Evolutionary conservation across 2,888 invertebrate species (phyloP).

Genomic region (Sussaba pulchella): DNA sequence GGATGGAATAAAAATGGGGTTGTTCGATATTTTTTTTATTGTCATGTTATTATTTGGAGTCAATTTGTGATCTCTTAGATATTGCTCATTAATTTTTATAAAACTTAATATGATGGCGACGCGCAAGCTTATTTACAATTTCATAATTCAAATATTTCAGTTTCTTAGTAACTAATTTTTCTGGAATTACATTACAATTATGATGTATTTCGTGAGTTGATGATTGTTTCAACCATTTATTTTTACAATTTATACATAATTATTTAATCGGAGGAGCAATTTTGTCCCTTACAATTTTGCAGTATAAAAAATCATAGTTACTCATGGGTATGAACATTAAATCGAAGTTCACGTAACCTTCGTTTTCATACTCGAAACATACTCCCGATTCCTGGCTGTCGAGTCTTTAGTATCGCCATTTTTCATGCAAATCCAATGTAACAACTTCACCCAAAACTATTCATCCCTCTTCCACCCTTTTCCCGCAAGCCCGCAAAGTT

Average conservation of each 20-base stretch:
- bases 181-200: too few species aligned
- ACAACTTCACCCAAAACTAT: constrained; percentile 56
- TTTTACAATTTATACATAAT: background rate
- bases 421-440: constrained; percentile 55
- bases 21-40: constrained; percentile 1
- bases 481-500: constrained; percentile 28
- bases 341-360: too few species aligned
- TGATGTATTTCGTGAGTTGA: too few species aligned
- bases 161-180: too few species aligned
- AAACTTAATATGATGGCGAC: too few species aligned
- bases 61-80: background rate
- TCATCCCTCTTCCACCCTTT: constrained; percentile 65
- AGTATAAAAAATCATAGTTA: background rate
- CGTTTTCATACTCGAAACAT: too few species aligned
- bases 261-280: background rate
- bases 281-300: background rate
- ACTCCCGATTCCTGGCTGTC: too few species aligned
- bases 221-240: background rate
- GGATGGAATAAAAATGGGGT: too few species aligned
- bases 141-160: too few species aligned
- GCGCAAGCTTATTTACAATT: too few species aligned
- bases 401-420: constrained; percentile 57
- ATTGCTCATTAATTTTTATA: background rate
- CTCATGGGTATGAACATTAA: too few species aligned
- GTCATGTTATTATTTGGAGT: background rate